Evolutionary conservation across 1,140 invertebrate genomes (phyloP), one percentile per base, ranked within the genome.

Genomic region (Temnothorax curvispinosus): DNA sequence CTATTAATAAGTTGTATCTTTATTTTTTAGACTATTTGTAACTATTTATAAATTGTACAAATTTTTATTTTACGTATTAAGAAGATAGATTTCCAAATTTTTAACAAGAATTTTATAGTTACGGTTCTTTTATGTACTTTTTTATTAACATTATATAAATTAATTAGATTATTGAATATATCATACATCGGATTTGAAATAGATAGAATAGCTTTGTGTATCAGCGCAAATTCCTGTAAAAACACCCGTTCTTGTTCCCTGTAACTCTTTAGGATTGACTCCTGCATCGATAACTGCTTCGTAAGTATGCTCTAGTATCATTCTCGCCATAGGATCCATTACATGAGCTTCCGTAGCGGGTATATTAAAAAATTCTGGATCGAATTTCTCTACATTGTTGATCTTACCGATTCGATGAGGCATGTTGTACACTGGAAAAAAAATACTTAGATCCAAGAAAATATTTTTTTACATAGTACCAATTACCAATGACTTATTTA

Each of bases 241-340:
- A 3, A 99, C 98, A 13, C 97, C 98, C 1, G 97, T 98, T 89
- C 96, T 98, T 2, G 96, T 96, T 41, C 97, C 97, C 72, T 96
- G 95, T 7, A 98, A 93, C 75, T 96, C 60, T 5, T 84, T 87
- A 0, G 94, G 94, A 90, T 95, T 95, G 0, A 93, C 62, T 0
- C 98, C 98, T 81, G 98, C 97, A 96, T 99, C 98, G 82, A 98
- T 95, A n/a, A 99, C 96, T 2, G 98, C 98, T 95, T 99, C 98
- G 91, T 98, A 97, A 0, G 98, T 95, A 77, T 97, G 97, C 94
- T 99, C 98, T 32, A 99, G 93, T 11, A 99, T 93, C 77, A 98
- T 96, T 85, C 98, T 96, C 87, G 97, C 96, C 97, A 98, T 98
- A 0, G 98, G 98, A 91, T 99, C 98, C 97, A 98, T 98, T 8